Conservation (phyloP, 2,888 invertebrate species). For the Nephrotoma guestfalica region DNA sequence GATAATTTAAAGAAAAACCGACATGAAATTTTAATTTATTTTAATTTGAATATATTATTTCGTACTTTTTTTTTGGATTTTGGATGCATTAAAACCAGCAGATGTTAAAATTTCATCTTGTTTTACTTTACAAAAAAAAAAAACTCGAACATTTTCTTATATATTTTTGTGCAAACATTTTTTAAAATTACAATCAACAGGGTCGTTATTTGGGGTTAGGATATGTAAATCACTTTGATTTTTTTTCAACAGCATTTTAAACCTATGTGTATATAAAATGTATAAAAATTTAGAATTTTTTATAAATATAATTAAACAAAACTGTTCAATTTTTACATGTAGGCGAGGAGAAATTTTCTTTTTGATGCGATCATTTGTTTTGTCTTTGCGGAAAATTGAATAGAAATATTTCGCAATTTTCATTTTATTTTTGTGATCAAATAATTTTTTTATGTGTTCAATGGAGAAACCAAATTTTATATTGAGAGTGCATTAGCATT, state of each 20-base stretch:
- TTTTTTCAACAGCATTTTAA: background rate
- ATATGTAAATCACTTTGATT: conserved; percentile 3
- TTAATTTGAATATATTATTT: background rate
- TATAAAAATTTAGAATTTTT: background rate
- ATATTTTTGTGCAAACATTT: background rate
- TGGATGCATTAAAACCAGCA: background rate
- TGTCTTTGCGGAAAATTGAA: background rate
- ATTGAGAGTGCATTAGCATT: background rate
- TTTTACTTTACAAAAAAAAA: background rate
- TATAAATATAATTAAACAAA: background rate
- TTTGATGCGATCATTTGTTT: background rate
- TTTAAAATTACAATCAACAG: background rate
- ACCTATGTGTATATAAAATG: background rate
- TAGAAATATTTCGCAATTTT: background rate
- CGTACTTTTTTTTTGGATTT: background rate
- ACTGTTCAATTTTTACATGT: background rate
- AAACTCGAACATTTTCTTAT: background rate
- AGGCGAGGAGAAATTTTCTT: background rate
- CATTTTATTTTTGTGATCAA: background rate
- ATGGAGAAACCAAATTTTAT: background rate
- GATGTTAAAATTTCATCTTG: conserved; percentile 1
- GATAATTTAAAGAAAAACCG: conserved; percentile 1
- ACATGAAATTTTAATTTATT: background rate
- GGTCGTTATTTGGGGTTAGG: conserved; percentile 4
- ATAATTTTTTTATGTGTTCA: background rate